Evolutionary conservation across 2,113 vertebrate genomes (phyloP).

Genomic region (Clarias macrocephalus): DNA sequence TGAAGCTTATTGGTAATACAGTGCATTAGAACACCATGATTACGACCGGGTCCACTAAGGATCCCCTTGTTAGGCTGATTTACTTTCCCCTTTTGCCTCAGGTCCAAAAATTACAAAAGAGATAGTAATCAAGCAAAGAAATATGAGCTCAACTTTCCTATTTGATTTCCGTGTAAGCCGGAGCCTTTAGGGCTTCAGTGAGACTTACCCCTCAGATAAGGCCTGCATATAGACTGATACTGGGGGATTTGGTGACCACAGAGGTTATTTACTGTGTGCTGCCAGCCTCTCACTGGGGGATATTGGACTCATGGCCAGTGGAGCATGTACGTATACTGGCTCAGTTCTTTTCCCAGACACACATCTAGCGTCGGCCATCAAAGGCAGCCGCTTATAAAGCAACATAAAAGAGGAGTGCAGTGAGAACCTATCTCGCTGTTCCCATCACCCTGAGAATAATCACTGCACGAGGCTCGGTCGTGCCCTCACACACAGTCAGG

Average conservation of each 20-base stretch:
- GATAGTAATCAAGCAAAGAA: constrained; percentile 26
- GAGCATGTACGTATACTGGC: constrained; percentile 43
- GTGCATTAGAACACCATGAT: not conserved
- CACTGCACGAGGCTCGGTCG: not conserved
- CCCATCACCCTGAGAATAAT: constrained; percentile 20
- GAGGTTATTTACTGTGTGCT: constrained; percentile 52
- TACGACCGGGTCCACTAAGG: not conserved
- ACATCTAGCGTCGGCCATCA: constrained; percentile 29
- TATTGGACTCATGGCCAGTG: constrained; percentile 47
- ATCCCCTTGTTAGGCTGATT: constrained; percentile 23
- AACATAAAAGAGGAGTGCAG: constrained; percentile 5
- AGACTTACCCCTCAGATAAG: constrained; percentile 46
- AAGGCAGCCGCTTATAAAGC: constrained; percentile 27
- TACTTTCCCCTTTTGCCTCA: constrained; percentile 14
- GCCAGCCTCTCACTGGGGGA: constrained; percentile 37
- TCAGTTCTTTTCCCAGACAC: constrained; percentile 19
- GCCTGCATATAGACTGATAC: constrained; percentile 26
- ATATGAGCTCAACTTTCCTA: constrained; percentile 11
- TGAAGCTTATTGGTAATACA: not conserved
- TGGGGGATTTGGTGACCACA: constrained; percentile 30
- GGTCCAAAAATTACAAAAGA: not conserved
- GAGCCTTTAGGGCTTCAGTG: constrained; percentile 9
- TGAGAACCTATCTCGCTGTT: constrained; percentile 8
- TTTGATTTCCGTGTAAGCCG: constrained; percentile 30
- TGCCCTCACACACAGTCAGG: not conserved